Percentiles rank a stretch among this genome's conserved stretches.
Evolutionary conservation across 2,113 vertebrate genomes (phyloP).

Genomic region (Forbesichthys agassizii): DNA sequence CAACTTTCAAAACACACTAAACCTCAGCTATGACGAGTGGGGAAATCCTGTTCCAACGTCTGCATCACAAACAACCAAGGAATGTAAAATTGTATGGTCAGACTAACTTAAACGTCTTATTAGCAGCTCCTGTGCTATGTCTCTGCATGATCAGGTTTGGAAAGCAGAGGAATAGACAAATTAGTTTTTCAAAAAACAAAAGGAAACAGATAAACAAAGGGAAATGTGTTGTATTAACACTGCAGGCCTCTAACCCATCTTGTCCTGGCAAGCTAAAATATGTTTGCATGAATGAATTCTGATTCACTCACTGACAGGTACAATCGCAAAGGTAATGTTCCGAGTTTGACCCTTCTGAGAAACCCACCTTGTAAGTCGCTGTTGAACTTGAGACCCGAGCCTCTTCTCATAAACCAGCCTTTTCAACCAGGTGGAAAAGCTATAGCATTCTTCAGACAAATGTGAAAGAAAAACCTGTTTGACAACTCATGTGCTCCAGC

Average conservation of each 20-base stretch:
- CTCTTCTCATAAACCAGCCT: not conserved
- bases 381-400: not conserved
- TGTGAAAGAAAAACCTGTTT: conserved; percentile 68
- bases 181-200: not conserved
- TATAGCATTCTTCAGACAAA: not conserved
- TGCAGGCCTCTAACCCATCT: conserved; percentile 26
- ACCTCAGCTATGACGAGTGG: not conserved
- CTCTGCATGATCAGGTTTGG: conserved; percentile 13
- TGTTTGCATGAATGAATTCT: conserved; percentile 4
- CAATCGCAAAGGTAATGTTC: not conserved
- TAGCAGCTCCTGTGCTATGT: conserved; percentile 32
- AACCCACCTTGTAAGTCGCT: conserved; percentile 45
- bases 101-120: not conserved
- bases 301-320: not conserved
- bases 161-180: conserved; percentile 7
- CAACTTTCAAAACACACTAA: not conserved
- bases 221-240: not conserved
- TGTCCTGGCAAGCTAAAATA: conserved; percentile 22
- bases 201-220: not conserved
- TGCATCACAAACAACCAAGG: conserved; percentile 29
- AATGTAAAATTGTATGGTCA: conserved; percentile 2
- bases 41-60: not conserved
- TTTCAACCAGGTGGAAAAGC: not conserved
- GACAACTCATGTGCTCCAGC: conserved; percentile 48
- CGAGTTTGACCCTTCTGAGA: not conserved